phyloP scores from a whole-genome alignment of 1,140 invertebrate genomes.

The Eupristina koningsbergeri region DNA sequence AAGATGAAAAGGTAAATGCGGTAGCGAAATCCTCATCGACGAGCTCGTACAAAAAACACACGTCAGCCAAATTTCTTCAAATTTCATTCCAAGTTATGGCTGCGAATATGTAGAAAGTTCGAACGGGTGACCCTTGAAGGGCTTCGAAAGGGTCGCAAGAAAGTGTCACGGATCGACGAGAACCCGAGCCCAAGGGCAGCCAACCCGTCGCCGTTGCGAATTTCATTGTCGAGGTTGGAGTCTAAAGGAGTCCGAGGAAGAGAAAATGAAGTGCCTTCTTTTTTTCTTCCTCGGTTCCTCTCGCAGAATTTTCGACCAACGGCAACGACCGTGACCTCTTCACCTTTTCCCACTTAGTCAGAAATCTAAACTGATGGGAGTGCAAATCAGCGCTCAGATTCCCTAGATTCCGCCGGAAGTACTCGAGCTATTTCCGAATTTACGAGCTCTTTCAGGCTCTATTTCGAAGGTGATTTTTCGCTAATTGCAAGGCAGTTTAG shows the following conservation, averaged over 20 bases:
- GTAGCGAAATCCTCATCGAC: no score
- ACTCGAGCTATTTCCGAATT: neutral
- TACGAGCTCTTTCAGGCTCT: neutral
- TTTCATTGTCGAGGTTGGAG: constrained; percentile 42
- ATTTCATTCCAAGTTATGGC: neutral
- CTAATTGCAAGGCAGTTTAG: neutral
- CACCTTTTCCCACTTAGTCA: neutral
- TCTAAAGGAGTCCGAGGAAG: no score
- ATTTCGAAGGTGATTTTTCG: neutral
- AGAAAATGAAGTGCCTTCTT: neutral
- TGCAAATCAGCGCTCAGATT: neutral
- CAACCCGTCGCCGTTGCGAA: neutral
- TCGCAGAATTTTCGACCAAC: neutral
- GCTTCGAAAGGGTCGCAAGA: neutral
- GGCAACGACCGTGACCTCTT: neutral
- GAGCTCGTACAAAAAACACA: neutral
- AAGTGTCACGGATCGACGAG: constrained; percentile 28
- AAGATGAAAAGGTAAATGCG: no score
- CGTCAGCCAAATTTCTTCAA: neutral
- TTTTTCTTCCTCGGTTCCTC: neutral
- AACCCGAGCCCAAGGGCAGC: constrained; percentile 33
- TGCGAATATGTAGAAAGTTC: neutral
- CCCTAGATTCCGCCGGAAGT: neutral
- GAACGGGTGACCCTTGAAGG: neutral
- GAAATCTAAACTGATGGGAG: neutral